Conservation (phyloP, 2,888 invertebrate species). For the Hyppa rectilinea region DNA sequence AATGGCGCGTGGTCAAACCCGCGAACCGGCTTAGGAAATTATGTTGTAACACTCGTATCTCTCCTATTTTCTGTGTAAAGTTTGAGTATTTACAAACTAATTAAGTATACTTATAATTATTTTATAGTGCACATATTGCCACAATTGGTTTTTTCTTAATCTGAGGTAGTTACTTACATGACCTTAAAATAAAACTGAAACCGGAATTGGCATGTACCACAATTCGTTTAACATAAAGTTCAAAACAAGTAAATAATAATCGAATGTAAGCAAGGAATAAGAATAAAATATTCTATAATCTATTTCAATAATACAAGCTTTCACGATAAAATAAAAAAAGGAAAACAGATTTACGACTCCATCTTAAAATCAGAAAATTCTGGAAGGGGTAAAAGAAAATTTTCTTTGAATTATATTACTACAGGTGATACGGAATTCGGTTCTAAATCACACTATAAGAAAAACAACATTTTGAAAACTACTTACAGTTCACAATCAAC, state of each 20-base stretch:
- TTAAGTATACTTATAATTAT: no score
- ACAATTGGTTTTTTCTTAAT: no score
- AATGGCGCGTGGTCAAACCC: no score
- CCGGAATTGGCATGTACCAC: neutral
- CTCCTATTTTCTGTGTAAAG: no score
- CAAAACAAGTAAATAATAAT: neutral
- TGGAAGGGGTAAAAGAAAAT: neutral
- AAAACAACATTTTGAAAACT: neutral
- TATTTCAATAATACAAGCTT: neutral
- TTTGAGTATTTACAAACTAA: no score
- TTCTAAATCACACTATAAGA: neutral
- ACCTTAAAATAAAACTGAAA: neutral
- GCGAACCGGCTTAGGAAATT: neutral
- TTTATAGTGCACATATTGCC: no score
- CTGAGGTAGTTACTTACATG: no score
- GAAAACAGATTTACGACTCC: neutral
- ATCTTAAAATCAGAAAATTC: neutral
- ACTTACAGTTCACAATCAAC: neutral
- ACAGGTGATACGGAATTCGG: neutral
- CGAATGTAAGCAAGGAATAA: no score
- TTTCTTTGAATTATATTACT: no score
- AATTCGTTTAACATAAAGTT: no score
- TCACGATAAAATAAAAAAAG: neutral
- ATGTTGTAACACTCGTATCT: no score
- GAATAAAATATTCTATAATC: no score